phyloP scores from a whole-genome alignment of 2,113 vertebrate genomes.

The Trematomus loennbergii region DNA sequence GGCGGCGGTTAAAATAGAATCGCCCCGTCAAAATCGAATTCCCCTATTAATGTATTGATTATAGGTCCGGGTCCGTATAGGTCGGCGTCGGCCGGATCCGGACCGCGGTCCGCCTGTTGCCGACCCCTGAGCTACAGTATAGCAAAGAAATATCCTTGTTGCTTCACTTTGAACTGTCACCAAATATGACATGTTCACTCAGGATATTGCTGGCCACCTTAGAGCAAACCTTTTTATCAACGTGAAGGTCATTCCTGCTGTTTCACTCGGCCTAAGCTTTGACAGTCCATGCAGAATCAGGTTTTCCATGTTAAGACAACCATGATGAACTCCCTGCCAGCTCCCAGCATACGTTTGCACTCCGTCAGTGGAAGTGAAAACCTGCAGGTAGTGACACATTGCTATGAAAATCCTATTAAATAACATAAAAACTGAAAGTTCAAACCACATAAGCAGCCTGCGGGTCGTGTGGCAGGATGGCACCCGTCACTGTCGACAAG shows the following conservation, averaged over 20 bases:
- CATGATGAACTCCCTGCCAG: conserved; percentile 48
- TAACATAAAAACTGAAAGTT: conserved; percentile 59
- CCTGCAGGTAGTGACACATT: conserved; percentile 48
- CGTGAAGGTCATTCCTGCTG: not conserved
- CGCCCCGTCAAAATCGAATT: too few relatives aligned
- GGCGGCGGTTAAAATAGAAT: too few relatives aligned
- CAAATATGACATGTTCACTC: not conserved
- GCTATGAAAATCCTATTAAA: conserved; percentile 66
- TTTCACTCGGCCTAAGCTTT: conserved; percentile 5
- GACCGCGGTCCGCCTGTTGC: too few relatives aligned
- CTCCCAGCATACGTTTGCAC: conserved; percentile 22
- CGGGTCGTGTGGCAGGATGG: conserved; percentile 32
- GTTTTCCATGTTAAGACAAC: conserved; percentile 51
- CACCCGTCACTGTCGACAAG: conserved; percentile 22
- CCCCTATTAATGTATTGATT: too few relatives aligned
- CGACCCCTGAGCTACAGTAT: too few relatives aligned
- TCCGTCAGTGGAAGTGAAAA: conserved; percentile 50
- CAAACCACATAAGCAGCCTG: conserved; percentile 58
- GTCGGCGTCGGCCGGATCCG: too few relatives aligned
- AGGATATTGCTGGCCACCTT: not conserved
- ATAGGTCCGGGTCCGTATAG: too few relatives aligned
- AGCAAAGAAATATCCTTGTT: conserved; percentile 11
- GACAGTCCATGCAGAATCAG: not conserved
- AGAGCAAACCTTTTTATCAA: not conserved
- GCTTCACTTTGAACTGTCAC: conserved; percentile 9